Base-by-base conservation (phyloP, 2,888 invertebrate genomes). In the Drosophila percnosoma region DNA sequence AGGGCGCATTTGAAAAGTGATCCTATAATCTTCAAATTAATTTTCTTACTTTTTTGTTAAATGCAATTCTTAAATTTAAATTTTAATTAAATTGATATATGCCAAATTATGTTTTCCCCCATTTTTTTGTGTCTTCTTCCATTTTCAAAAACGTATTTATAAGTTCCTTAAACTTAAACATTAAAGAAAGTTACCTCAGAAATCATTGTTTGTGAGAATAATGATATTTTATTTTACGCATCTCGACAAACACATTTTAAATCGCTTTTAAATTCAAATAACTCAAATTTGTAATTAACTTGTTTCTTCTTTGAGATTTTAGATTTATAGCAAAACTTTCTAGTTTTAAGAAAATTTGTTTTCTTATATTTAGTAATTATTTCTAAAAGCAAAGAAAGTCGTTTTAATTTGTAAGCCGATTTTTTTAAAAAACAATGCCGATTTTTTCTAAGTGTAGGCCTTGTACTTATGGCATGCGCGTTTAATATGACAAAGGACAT, bases 401-500 rank as follows among this genome's bases (percentile, higher is more conserved):
- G 11, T 21, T 21, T 1, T 11, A 11, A 21, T 21, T 42, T 21
- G 1, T 5, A 21, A 6, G 21, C 2, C 2, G 2, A 42, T 42
- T 40, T 21, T 21, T 42, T 5, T 21, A 42, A 11, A 5, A 11
- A 11, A 21, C 21, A 11, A 5, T n/a, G 4, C n/a, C 0, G n/a
- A 2, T 45, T 15, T 21, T 21, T 21, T 21, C 15, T 15, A 15
- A 36, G 54, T 21, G 34, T 48, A 27, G 45, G 8, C 24, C 18
- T 34, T 49, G 13, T 15, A 45, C 61, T 48, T 33, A 52, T 54
- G 59, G 59, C 54, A 48, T 34, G 45, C 38, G 42, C 33, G 53
- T 54, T 63, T 51, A 55, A 57, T 62, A 57, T 63, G 65, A 66
- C 65, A 59, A 78, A 77, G 68, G 53, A 76, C 71, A 76, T 67